These are phyloP conservation scores for Psittacus erithacus DNA, from an alignment of 2,113 vertebrate species.

Conservation along the genomic window DNA sequence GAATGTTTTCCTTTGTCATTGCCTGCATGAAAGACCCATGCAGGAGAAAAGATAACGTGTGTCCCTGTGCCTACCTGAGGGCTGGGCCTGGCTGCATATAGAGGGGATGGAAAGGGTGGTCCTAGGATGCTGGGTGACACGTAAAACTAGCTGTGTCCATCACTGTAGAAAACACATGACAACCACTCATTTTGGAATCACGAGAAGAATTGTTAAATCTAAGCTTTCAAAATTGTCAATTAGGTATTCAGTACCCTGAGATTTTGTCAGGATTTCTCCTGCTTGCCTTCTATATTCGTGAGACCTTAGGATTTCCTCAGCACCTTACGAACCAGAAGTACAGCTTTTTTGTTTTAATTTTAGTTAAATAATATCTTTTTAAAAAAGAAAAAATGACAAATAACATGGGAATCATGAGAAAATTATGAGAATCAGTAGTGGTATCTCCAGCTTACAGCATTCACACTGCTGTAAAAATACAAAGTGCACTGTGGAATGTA, in stretches of 20 bases:
- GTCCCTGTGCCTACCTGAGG: background rate
- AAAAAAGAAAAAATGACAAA: background rate
- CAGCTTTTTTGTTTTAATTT: background rate
- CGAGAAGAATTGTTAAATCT: background rate
- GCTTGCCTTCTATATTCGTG: background rate
- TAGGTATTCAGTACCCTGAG: background rate
- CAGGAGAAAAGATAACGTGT: background rate
- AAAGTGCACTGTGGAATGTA: background rate
- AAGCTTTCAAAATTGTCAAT: slow-evolving; percentile 6
- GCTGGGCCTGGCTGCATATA: background rate
- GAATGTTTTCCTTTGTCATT: background rate
- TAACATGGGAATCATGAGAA: background rate
- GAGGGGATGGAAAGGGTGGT: background rate
- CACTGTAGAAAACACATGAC: background rate
- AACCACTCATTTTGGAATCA: slow-evolving; percentile 18
- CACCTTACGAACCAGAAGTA: background rate
- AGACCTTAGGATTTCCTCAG: background rate
- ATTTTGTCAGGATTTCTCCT: background rate
- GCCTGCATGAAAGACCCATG: background rate
- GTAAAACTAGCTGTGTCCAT: background rate
- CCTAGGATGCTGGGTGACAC: background rate
- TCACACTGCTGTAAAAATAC: slow-evolving; percentile 11
- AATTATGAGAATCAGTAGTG: background rate
- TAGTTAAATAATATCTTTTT: background rate
- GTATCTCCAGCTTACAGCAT: background rate